Evolutionary conservation across 2,888 invertebrate species (phyloP), one percentile per base, ranked within the genome.

Genomic region (Erebia palarica): DNA sequence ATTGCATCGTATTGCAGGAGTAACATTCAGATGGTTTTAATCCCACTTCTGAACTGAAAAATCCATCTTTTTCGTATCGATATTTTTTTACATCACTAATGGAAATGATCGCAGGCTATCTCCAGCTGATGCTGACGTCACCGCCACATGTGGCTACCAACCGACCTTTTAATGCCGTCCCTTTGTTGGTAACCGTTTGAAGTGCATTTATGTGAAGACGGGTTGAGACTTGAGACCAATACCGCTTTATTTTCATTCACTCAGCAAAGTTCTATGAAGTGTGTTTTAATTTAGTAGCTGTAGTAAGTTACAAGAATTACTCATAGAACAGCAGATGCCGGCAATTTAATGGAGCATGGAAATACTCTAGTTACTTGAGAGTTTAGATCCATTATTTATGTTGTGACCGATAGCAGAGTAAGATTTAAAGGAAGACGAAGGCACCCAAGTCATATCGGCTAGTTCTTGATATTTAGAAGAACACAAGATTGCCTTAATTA

Each of bases 41-140:
- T 47, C 13, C 13, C 47, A 47, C 13, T 13, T 47, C 13, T 47
- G 44, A 44, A 44, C 44, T 36, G 36, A 44, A 44, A 44, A 44
- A 44, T 44, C 44, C 44, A 44, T 10, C 44, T 44, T 11, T 47
- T 11, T 47, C 2, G 3, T n/a, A 18, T 18, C 21, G 51, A 27
- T 64, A 18, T 42, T 36, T 27, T 16, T 13, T 11, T 36, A 27
- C 59, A 14, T 36, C 51, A n/a, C 70, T 14, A 73, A 47, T 67
- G n/a, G 64, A 53, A 69, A 69, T 60, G 44, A 58, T 53, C 55
- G 16, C 57, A 14, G 60, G 61, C 65, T 67, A 66, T 69, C 68
- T 68, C 68, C 87, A 87, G 86, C 88, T 88, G 86, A 87, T 83
- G 67, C 49, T 88, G 88, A 89, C 89, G 86, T 89, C 88, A 89